Evolutionary conservation across 2,888 invertebrate species (phyloP), one percentile per base, ranked within the genome.

Genomic region (Drosophila suboccidentalis): DNA sequence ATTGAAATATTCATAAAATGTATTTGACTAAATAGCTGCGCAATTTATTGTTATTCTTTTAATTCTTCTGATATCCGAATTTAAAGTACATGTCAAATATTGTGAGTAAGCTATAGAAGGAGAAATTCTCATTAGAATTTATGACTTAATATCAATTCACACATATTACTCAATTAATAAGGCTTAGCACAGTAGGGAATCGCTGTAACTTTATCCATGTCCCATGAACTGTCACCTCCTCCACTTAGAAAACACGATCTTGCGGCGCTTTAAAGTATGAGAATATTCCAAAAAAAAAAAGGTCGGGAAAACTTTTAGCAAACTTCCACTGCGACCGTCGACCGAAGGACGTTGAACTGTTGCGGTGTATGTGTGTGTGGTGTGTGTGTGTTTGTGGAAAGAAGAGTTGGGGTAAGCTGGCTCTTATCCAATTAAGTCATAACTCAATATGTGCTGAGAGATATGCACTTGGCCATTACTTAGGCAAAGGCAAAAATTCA

Each of bases 391-490:
- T 19, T 4, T n/a, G 38, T 36, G 38, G 15, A 22, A n/a, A 38
- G 19, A 34, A 8, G 38, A 36, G 39, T 6, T 46, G 17, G 39
- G 53, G 47, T 62, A 53, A 65, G 86, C 89, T 89, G 90, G 91
- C 91, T 90, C 81, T 89, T 82, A 91, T 91, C 91, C 91, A 91
- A 91, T 91, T 91, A 91, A 91, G 90, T 85, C 90, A 91, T 90
- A 91, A 91, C 90, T 91, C 90, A 91, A 90, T 91, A 89, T 87
- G 89, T 82, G 88, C 78, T 75, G 78, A 87, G 75, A 86, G 78
- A 86, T 87, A 79, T 78, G 88, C 86, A 89, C 82, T 89, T 70
- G 86, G 74, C 72, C 85, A 87, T 85, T 85, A 87, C 88, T 89
- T 87, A 82, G 86, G 88, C 77, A 58, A 82, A 74, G 79, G 89